Evolutionary conservation across 2,797 vertebrate genomes (phyloP), one percentile per base, ranked within the genome.

Genomic region (Myotis myotis): DNA sequence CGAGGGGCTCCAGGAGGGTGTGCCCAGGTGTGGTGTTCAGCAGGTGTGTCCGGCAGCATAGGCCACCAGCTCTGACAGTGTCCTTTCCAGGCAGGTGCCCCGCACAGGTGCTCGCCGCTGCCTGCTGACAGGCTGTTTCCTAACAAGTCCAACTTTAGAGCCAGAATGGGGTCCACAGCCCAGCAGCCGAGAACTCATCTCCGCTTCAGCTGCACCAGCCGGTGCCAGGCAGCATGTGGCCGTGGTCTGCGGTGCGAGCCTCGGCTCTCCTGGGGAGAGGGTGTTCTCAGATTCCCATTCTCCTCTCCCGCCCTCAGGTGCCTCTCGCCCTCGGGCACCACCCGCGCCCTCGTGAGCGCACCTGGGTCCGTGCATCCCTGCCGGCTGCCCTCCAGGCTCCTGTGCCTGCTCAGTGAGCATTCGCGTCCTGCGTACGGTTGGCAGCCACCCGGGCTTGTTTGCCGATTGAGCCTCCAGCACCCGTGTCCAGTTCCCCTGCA

Each of bases 241-340:
- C 81, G 82, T 57, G 72, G 71, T 57, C 51, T 62, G 22, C 64
- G 84, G 70, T 78, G 68, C 22, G 60, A 94, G 87, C 60, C 53
- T 88, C 70, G 44, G 74, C 44, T 82, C 53, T 94, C 84, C 94
- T 85, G 25, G 41, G 33, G 88, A 93, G 74, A 71, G 75, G 72
- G 87, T 84, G 66, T 93, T 95, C 81, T 78, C 84, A 13, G 80
- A 89, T 89, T 78, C 74, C 82, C 84, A 51, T 87, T 83, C 88
- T 88, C 83, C 95, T 85, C 89, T 80, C 89, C 76, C 84, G 64
- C 76, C 84, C 96, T 55, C 57, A 93, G 85, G 84, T 89, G 38
- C 44, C 88, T 91, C 95, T 95, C 91, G 88, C 96, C 91, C 95
- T 70, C 78, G 95, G 87, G 72, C 93, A 92, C 95, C 89, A 89